Percentiles rank a stretch among this genome's conserved stretches.
Conservation (phyloP, 2,113 vertebrate genomes). For the Rutilus rutilus region DNA sequence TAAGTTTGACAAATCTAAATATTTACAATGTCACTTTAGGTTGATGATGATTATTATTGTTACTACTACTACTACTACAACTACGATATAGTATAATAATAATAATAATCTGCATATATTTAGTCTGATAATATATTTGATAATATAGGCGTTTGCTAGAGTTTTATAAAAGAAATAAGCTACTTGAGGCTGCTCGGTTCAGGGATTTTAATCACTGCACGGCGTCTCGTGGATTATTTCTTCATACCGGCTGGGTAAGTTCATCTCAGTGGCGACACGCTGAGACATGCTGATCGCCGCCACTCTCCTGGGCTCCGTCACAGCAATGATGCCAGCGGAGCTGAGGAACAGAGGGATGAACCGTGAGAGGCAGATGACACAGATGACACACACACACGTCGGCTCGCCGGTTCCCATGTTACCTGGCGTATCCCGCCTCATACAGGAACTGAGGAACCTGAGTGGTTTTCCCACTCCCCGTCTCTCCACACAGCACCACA, state of each 20-base stretch:
- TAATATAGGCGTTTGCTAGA: no score
- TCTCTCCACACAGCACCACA: conserved; percentile 91
- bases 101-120: no score
- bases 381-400: neutral
- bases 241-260: conserved; percentile 79
- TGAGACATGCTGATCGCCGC: conserved; percentile 95
- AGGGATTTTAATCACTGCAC: no score
- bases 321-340: conserved; percentile 76
- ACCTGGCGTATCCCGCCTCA: conserved; percentile 95
- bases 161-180: no score
- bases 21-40: no score
- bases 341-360: conserved; percentile 64
- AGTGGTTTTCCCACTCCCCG: conserved; percentile 95
- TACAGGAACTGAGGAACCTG: conserved; percentile 98
- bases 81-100: no score
- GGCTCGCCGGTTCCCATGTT: neutral
- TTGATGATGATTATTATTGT: no score
- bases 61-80: no score
- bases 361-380: neutral
- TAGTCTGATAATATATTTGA: no score
- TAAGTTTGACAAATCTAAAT: no score
- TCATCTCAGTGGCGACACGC: conserved; percentile 94
- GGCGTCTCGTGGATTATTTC: no score
- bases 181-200: no score
- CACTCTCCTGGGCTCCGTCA: conserved; percentile 94